These are phyloP conservation scores for Drosophila crucigera DNA, from an alignment of 2,888 invertebrate species.

Conservation along the genomic window DNA sequence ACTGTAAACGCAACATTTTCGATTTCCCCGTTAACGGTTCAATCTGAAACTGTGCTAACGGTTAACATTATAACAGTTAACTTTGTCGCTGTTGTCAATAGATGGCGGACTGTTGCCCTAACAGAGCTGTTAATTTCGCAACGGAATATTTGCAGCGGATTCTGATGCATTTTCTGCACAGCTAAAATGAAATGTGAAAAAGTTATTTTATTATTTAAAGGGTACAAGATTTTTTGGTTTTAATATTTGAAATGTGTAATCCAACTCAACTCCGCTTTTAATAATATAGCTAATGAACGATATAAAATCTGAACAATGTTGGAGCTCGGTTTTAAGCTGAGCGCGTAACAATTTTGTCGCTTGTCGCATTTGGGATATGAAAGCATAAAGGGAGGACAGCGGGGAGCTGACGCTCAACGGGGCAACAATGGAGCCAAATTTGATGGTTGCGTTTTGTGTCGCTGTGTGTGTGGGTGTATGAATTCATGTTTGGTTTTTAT, in stretches of 20 bases:
- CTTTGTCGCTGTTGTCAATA: constrained; percentile 26
- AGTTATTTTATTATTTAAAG: constrained; percentile 1
- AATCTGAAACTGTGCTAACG: constrained; percentile 68
- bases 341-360: constrained; percentile 23
- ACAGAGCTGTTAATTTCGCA: constrained; percentile 33
- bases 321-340: constrained; percentile 10
- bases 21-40: constrained; percentile 42
- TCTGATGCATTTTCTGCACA: background rate
- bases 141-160: no score
- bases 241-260: constrained; percentile 10
- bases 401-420: constrained; percentile 13
- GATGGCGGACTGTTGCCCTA: constrained; percentile 25
- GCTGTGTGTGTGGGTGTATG: constrained; percentile 6
- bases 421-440: constrained; percentile 63
- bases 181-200: background rate
- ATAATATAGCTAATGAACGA: constrained; percentile 9
- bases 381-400: constrained; percentile 7
- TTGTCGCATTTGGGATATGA: constrained; percentile 19
- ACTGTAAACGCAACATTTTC: constrained; percentile 41
- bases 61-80: constrained; percentile 64
- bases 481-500: constrained; percentile 46
- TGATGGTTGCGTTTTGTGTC: constrained; percentile 34
- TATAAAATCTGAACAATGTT: constrained; percentile 13
- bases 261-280: background rate
- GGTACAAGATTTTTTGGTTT: background rate